Evolutionary conservation across 2,797 vertebrate species (phyloP).

Genomic region (Notolabrus celidotus): DNA sequence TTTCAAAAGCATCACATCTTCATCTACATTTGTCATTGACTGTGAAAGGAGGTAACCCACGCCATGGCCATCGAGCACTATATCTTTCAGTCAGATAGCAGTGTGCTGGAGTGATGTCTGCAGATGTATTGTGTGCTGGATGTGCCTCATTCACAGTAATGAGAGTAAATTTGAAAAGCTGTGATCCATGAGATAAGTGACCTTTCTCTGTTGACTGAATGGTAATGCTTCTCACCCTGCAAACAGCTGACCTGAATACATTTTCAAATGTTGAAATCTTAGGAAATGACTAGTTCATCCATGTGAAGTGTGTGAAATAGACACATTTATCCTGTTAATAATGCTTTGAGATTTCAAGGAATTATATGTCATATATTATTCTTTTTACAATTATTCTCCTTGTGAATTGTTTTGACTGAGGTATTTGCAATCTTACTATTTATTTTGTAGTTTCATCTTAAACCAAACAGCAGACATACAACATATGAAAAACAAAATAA

Average conservation of each 20-base stretch:
- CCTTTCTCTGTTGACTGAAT: conserved; percentile 71
- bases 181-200: conserved; percentile 79
- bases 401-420: too few species aligned
- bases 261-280: conserved; percentile 46
- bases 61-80: conserved; percentile 61
- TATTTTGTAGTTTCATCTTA: too few species aligned
- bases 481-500: too few species aligned
- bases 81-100: conserved; percentile 60
- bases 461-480: too few species aligned
- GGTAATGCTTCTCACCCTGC: conserved; percentile 47
- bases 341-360: too few species aligned
- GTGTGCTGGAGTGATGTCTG: conserved; percentile 43
- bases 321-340: conserved; percentile 9
- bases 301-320: conserved; percentile 28
- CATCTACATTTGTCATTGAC: conserved; percentile 53
- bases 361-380: too few species aligned
- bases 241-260: conserved; percentile 58
- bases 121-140: conserved; percentile 56
- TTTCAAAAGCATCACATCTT: conserved; percentile 70
- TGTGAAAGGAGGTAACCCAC: conserved; percentile 57
- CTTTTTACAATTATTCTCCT: too few species aligned
- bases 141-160: conserved; percentile 75
- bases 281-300: conserved; percentile 40
- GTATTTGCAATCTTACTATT: too few species aligned
- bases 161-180: conserved; percentile 70